Evolutionary conservation across 2,888 invertebrate species (phyloP), one percentile per base, ranked within the genome.

Genomic region (Brachyptera risi): DNA sequence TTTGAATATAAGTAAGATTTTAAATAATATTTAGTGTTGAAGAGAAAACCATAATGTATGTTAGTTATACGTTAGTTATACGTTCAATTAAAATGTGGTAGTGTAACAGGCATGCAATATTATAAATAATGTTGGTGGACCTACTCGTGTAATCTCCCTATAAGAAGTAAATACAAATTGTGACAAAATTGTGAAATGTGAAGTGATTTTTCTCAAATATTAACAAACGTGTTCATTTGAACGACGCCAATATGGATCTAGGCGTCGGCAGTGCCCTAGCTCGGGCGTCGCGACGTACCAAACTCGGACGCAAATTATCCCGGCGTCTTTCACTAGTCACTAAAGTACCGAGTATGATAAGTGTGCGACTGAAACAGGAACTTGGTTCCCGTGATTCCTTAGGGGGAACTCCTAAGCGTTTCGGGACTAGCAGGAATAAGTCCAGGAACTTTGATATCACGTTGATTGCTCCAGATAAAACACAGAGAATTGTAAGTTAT

Each of bases 401-500:
- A 26, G 42, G 63, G 7, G 38, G 40, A 35, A 21, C n/a, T 44
- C 35, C 42, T 27, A 42, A 54, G 15, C 35, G 35, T 9, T 54
- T 37, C 19, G 51, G 51, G 13, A 68, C 15, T 61, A 63, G 57
- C 58, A 65, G 15, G 59, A 81, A 81, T 69, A 80, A 80, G 65
- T 70, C 71, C n/a, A 77, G 80, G 68, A 74, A 79, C 50, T 79
- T 83, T 67, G 84, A 84, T 67, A 78, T 85, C 61, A 82, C 83
- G 13, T 79, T 84, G 63, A 84, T 84, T 69, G 80, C 82, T 40
- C 85, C 85, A 31, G 84, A 85, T 70, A 84, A 84, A 75, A 79
- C 82, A 9, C 84, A 83, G 70, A 80, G 79, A 75, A 81, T 83
- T 78, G 85, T 85, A 75, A 78, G 75, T 72, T n/a, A n/a, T n/a